Evolutionary conservation across 92 coral and sea anemone species (phyloP).

Genomic region (Bergia sp.): DNA sequence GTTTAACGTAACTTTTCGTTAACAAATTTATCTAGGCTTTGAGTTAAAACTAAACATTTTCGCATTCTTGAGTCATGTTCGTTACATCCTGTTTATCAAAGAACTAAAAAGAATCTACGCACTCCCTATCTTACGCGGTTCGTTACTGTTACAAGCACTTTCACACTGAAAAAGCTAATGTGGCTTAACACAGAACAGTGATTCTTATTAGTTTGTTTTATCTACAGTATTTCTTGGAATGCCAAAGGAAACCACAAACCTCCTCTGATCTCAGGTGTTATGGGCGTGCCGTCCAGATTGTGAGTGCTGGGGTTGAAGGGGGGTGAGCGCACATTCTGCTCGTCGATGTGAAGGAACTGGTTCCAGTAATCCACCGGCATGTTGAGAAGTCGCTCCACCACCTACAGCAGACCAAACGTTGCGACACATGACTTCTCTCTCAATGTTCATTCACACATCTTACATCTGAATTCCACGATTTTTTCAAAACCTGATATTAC

Average conservation of each 20-base stretch:
- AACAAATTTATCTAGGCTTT: too few species aligned
- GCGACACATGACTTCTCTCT: not conserved
- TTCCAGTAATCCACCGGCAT: slow-evolving; percentile 99
- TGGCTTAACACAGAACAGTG: too few species aligned
- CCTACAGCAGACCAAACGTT: slow-evolving; percentile 38
- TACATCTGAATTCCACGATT: too few species aligned
- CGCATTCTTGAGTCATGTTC: too few species aligned
- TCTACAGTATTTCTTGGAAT: not conserved
- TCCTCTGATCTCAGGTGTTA: slow-evolving; percentile 86
- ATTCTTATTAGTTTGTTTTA: too few species aligned
- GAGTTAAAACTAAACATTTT: too few species aligned
- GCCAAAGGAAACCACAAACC: slow-evolving; percentile 43
- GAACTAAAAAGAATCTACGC: not conserved
- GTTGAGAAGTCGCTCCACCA: slow-evolving; percentile 71
- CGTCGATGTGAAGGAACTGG: slow-evolving; percentile 75
- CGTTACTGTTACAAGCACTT: not conserved
- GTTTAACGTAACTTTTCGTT: too few species aligned
- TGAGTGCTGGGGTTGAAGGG: slow-evolving; percentile 93
- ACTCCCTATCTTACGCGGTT: not conserved
- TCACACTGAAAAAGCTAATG: not conserved
- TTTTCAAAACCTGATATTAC: too few species aligned
- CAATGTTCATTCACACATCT: not conserved
- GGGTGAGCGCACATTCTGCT: slow-evolving; percentile 88
- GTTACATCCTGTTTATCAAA: not conserved
- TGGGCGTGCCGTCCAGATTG: slow-evolving; percentile 84